Evolutionary conservation across 2,888 invertebrate genomes (phyloP), one percentile per base, ranked within the genome.

Genomic region (Pterostichus madidus): DNA sequence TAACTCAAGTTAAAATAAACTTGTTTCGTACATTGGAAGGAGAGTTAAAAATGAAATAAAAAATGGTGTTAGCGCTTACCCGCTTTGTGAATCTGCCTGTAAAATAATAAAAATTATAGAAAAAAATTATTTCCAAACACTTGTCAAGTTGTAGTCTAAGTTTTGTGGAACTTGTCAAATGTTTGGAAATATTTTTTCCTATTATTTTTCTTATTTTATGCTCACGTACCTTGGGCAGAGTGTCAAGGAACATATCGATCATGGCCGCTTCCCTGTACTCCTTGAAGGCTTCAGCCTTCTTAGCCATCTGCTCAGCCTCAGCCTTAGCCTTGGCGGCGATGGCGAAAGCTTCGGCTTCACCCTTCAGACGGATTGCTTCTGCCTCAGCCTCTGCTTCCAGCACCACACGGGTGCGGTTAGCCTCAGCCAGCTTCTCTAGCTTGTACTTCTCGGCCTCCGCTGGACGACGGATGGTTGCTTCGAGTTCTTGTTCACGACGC

Each of bases 201-300:
- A n/a, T n/a, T n/a, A n/a, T n/a, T n/a, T n/a, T n/a, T n/a, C n/a
- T n/a, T n/a, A n/a, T n/a, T n/a, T n/a, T 3, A 24, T 3, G 1
- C 24, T 24, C 24, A 24, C 75, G 11, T 89, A 98, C 98, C 94
- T 98, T 98, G 15, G 99, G 99, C 87, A 99, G 91, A 52, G 97
- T 96, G 82, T 98, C 98, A 84, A 99, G 93, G 88, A 98, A 94
- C 98, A 99, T 99, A 88, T 99, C 98, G 84, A 97, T 94, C 95
- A 98, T 96, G 10, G 98, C 98, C 44, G 98, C 98, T 77, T 96
- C 97, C 85, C 98, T 96, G 90, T 99, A 99, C 88, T 98, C 98
- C 88, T 96, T 96, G 95, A 96, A 99, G 13, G 99, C 99, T 86
- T 98, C 98, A 0, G 98, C 99, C 88, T 99, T 99, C 91, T 97